Evolutionary conservation across 2,888 invertebrate species (phyloP), one percentile per base, ranked within the genome.

Genomic region (Lithodes maja): DNA sequence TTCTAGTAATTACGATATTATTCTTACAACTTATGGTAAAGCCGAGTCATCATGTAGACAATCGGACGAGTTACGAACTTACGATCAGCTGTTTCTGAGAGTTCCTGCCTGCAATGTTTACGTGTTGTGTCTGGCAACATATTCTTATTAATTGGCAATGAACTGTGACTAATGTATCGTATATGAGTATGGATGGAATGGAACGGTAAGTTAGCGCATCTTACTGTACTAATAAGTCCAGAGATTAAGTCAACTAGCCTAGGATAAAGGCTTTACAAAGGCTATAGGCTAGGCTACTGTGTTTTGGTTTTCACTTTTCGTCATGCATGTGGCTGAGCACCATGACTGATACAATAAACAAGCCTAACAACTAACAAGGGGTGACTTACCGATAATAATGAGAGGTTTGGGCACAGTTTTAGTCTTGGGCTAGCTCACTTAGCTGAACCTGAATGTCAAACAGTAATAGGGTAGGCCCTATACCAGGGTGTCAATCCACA

Each of bases 31-130:
- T 33, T 33, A 33, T 33, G 33, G 33, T 33, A 33, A 33, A 33
- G 33, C 33, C 33, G 33, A 33, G 33, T 33, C 33, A 33, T 33
- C 33, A 33, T 33, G 33, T 33, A 33, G 61, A 7, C 61, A 61
- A 12, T 12, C 61, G 12, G 50, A 2, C 7, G 50, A 5, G 15
- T 3, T 52, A 50, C 50, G 3, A 33, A 7, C 33, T 49, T 17
- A 17, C 50, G 69, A 71, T 74, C 83, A 83, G 83, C 83, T 83
- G 83, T 71, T 83, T 50, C 15, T 50, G 53, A 52, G 50, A 7
- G 15, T 50, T 50, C 15, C 15, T 0, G 33, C 33, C 7, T 52
- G 15, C n/a, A 15, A 53, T 53, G 2, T 55, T 2, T n/a, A 17
- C 1, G n/a, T 61, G 17, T 17, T 61, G 7, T 17, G 9, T 17